These are phyloP conservation scores for Calameuta idolon DNA, from an alignment of 2,888 invertebrate species.

Conservation along the genomic window DNA sequence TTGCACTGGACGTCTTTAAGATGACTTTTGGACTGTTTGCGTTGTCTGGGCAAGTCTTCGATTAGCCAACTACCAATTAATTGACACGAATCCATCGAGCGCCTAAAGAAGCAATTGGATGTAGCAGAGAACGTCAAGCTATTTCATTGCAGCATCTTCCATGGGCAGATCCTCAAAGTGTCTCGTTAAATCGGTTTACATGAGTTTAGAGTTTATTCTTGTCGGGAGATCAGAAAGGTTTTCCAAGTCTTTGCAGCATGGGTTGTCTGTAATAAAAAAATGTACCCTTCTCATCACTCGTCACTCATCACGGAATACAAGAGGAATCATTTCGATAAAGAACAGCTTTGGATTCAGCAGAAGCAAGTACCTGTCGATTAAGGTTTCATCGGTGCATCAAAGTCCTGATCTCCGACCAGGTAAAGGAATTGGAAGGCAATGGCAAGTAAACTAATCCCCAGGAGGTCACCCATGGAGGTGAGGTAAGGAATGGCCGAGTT, in stretches of 20 bases:
- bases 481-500: slow-evolving; percentile 83
- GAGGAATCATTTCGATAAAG: background rate
- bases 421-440: slow-evolving; percentile 75
- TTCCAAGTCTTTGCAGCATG: background rate
- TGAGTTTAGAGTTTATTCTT: background rate
- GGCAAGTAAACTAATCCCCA: slow-evolving; percentile 78
- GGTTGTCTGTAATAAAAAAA: background rate
- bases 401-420: slow-evolving; percentile 71
- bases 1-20: background rate
- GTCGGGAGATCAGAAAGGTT: background rate
- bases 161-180: background rate
- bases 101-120: background rate
- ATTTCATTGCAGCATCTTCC: background rate
- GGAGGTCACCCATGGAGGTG: slow-evolving; percentile 82
- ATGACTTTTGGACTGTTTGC: background rate
- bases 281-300: too few relatives aligned
- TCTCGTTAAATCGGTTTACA: background rate
- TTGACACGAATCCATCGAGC: background rate
- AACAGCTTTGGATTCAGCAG: background rate
- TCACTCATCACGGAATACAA: background rate
- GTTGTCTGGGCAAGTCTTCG: background rate
- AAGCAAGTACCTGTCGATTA: slow-evolving; percentile 21
- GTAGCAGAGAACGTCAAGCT: background rate
- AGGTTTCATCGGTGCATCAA: slow-evolving; percentile 52
- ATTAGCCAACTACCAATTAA: background rate